A percentile compares a stretch with the other conserved stretches of the same genome.
Evolutionary conservation across 1,140 invertebrate genomes (phyloP).

Genomic region (Calliopsis andreniformis): DNA sequence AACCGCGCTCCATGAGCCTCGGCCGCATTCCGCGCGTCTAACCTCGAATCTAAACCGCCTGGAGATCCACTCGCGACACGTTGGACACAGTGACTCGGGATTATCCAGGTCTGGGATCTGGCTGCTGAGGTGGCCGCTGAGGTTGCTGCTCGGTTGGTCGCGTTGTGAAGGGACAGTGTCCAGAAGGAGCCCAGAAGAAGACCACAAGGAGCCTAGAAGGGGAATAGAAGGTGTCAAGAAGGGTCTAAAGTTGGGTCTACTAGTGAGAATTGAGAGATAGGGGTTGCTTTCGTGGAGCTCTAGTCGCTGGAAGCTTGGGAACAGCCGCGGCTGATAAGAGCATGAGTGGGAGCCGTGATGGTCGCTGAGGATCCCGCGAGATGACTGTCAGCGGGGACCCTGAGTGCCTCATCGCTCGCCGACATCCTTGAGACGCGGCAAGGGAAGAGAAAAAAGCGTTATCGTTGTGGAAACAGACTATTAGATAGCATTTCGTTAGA

Average conservation of each 20-base stretch:
- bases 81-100: neutral
- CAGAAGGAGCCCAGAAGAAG: no score
- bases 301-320: neutral
- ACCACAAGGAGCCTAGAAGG: no score
- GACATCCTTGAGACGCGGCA: constrained; percentile 34
- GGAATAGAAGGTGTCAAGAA: no score
- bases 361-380: neutral
- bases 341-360: neutral
- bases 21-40: constrained; percentile 39
- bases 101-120: no score
- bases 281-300: no score
- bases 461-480: constrained; percentile 80
- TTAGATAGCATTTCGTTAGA: constrained; percentile 72
- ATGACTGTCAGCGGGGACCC: neutral
- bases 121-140: no score
- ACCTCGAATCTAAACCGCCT: constrained; percentile 24
- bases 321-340: neutral
- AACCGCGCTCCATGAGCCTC: constrained; percentile 57
- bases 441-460: constrained; percentile 53
- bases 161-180: no score
- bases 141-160: no score
- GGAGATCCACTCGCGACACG: neutral
- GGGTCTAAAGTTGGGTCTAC: no score
- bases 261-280: no score
- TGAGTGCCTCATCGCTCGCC: constrained; percentile 8